Base-by-base conservation (phyloP, 2,888 invertebrate species). In the Clunio marinus region DNA sequence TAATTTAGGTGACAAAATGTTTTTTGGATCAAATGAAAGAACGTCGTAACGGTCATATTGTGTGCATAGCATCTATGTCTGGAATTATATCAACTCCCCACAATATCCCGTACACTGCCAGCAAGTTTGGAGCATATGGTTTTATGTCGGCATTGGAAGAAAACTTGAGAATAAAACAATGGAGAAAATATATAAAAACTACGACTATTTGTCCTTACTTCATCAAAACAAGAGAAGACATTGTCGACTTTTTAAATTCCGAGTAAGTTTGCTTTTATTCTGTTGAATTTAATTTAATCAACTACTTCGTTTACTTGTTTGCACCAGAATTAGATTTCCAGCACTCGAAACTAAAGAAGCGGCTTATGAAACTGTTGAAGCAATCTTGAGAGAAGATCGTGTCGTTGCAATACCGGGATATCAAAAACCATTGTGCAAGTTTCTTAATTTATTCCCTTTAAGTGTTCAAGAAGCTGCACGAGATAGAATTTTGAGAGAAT, bases 181-280 rank as follows among this genome's bases (percentile, higher is more conserved):
- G 57, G 8, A 28, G 27, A 35, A 22, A 58, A 13, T 45, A 55
- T 20, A 66, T 69, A 8, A 66, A 69, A 46, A 69, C 69, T 24
- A 69, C 69, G 1, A 66, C 55, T 20, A 28, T 69, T 15, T 60
- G 41, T 51, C 69, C 69, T 24, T 69, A 66, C 59, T 69, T 45
- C 24, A 69, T 69, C 7, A 35, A 66, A 10, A 69, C 66, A 1
- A 55, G 63, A 17, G 20, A 13, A 4, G 51, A 57, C 10, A 5
- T 69, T n/a, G 35, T 20, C 5, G 66, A 69, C 7, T 66, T 41
- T 17, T 27, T 69, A 1, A 60, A 60, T 66, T 45, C 55, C 1
- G 15, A 55, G 66, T 66, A 32, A 59, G 60, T 68, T 17, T n/a
- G 10, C 13, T 41, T 41, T 13, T 15, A n/a, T n/a, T 15, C n/a